Conservation (phyloP, 2,113 vertebrate species). For the Rallus limicola region DNA sequence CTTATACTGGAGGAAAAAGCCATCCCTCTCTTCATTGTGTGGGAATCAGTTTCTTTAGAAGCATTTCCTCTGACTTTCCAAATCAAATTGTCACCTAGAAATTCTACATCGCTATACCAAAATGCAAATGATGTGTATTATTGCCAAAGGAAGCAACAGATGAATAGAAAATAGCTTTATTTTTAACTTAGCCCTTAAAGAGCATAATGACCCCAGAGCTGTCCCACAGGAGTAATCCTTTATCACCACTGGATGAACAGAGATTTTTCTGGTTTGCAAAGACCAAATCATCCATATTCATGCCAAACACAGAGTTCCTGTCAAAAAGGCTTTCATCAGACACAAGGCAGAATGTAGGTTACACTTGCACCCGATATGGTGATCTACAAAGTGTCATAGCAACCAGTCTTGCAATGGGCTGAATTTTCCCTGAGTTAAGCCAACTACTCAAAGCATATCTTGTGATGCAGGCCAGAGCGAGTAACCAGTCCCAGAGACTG, state of each 20-base stretch:
- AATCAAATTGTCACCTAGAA: neutral
- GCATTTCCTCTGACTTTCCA: neutral
- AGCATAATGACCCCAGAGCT: neutral
- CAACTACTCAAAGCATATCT: neutral
- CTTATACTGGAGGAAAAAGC: neutral
- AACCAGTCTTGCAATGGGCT: neutral
- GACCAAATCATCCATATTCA: constrained; percentile 31
- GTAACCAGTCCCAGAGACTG: neutral
- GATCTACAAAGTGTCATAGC: constrained; percentile 33
- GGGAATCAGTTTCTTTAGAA: neutral
- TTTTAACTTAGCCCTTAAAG: constrained; percentile 5
- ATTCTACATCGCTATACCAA: neutral
- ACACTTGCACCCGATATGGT: neutral
- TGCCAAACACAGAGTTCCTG: neutral
- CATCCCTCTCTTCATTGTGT: neutral
- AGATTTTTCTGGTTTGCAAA: neutral
- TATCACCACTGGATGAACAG: neutral
- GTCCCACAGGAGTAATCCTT: neutral
- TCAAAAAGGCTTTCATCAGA: constrained; percentile 35
- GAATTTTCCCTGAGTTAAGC: neutral
- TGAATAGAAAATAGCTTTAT: neutral
- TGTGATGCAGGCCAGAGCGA: neutral
- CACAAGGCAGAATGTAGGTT: constrained; percentile 5
- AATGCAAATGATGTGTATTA: neutral
- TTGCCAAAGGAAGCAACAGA: neutral